A percentile compares a stretch with the other conserved stretches of the same genome.
Evolutionary conservation across 2,888 invertebrate species (phyloP).

Genomic region (Lepidonotus clava): DNA sequence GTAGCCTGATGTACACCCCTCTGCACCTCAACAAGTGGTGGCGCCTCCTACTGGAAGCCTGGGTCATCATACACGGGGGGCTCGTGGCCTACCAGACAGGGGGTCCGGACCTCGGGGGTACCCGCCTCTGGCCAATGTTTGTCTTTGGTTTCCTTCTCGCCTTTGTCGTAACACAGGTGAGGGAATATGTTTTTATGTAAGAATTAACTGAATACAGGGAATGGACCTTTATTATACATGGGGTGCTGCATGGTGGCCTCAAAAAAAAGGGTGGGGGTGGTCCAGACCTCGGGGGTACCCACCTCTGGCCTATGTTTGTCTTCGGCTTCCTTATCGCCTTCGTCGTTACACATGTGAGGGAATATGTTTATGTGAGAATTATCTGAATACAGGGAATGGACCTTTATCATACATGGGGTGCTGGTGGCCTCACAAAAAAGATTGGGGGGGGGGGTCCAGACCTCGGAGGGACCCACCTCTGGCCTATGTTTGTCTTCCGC

Average conservation of each 20-base stretch:
- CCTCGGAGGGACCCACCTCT: conserved; percentile 62
- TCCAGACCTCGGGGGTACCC: conserved; percentile 61
- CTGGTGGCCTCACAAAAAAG: conserved; percentile 65
- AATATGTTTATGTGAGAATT: too few species aligned
- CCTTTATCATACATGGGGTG: conserved; percentile 62
- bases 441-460: conserved; percentile 65
- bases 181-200: not conserved
- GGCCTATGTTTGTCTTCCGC: conserved; percentile 67
- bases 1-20: conserved; percentile 63
- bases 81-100: conserved; percentile 65
- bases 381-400: too few species aligned
- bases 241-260: too few species aligned
- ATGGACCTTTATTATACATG: too few species aligned
- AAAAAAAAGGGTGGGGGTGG: too few species aligned
- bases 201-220: not conserved
- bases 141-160: conserved; percentile 62
- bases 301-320: conserved; percentile 67
- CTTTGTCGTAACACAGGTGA: conserved; percentile 60
- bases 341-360: conserved; percentile 59
- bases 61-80: conserved; percentile 62
- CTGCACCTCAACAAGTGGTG: conserved; percentile 65
- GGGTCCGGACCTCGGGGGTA: conserved; percentile 63
- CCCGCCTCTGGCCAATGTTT: conserved; percentile 67
- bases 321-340: conserved; percentile 62
- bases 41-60: conserved; percentile 63